These are phyloP conservation scores for Macquaria australasica DNA, from an alignment of 2,113 vertebrate genomes.

Conservation along the genomic window DNA sequence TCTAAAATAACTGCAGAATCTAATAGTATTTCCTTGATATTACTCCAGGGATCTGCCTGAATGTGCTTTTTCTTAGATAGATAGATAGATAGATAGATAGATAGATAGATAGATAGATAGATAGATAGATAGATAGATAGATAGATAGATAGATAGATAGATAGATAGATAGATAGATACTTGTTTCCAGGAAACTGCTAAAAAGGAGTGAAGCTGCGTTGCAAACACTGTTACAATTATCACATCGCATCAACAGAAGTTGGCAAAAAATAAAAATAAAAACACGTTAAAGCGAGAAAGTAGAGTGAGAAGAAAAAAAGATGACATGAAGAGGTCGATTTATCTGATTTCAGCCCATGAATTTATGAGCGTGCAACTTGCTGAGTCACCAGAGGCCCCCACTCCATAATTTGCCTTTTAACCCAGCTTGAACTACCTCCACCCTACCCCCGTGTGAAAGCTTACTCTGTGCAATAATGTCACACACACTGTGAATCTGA, in stretches of 20 bases:
- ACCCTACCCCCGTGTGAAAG: conserved; percentile 23
- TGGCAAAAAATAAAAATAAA: neutral
- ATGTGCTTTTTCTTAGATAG: neutral
- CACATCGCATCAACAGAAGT: neutral
- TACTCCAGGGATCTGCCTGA: conserved; percentile 1
- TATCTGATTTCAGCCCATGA: conserved; percentile 11
- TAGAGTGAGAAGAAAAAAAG: neutral
- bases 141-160: too few species aligned
- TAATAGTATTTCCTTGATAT: conserved; percentile 12
- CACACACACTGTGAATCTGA: conserved; percentile 30
- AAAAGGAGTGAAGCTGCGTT: neutral
- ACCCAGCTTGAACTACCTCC: conserved; percentile 46
- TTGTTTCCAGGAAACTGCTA: conserved; percentile 7
- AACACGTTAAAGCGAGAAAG: neutral
- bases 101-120: too few species aligned
- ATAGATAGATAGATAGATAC: neutral
- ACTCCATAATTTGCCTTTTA: conserved; percentile 53
- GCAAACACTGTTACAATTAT: neutral
- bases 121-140: too few species aligned
- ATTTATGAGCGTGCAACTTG: conserved; percentile 24
- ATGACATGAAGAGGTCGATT: neutral
- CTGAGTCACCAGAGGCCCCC: conserved; percentile 28
- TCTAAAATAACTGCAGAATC: neutral
- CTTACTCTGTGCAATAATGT: conserved; percentile 18
- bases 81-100: too few species aligned